A percentile compares a stretch with the other conserved stretches of the same genome.
These are phyloP conservation scores for Pediacus dermestoides DNA, from an alignment of 2,888 invertebrate species.

Conservation along the genomic window DNA sequence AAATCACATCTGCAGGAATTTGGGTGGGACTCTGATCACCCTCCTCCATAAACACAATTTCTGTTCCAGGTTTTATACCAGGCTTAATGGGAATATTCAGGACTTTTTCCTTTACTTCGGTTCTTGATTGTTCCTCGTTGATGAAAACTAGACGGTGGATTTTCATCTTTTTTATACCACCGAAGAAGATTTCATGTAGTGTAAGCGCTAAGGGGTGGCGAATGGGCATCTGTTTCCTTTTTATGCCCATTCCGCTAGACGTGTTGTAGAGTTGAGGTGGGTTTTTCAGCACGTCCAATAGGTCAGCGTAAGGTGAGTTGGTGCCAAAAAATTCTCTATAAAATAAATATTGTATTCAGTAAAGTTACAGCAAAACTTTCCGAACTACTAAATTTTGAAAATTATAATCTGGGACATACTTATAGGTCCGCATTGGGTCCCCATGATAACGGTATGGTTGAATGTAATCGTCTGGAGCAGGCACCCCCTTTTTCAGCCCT, in stretches of 20 bases:
- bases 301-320: constrained; percentile 74
- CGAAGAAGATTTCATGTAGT: constrained; percentile 65
- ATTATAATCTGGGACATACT: constrained; percentile 47
- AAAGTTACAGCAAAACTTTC: no score
- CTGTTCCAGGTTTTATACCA: constrained; percentile 69
- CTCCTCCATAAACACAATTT: constrained; percentile 71
- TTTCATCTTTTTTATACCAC: constrained; percentile 80
- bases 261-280: constrained; percentile 62
- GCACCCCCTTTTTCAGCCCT: constrained; percentile 77
- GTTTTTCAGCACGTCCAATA: constrained; percentile 63
- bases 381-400: no score
- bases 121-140: constrained; percentile 59
- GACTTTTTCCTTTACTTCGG: constrained; percentile 68
- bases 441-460: constrained; percentile 79
- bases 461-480: constrained; percentile 63
- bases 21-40: constrained; percentile 75
- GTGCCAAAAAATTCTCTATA: constrained; percentile 75
- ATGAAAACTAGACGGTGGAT: constrained; percentile 68
- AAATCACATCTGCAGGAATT: constrained; percentile 73
- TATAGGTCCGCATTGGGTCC: constrained; percentile 69
- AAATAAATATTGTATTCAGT: no score
- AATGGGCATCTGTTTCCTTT: constrained; percentile 59
- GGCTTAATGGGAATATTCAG: constrained; percentile 71
- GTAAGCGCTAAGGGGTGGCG: constrained; percentile 57
- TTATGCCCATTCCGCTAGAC: constrained; percentile 57